Evolutionary conservation across 2,888 invertebrate species (phyloP).

Genomic region (Iphiclides podalirius): DNA sequence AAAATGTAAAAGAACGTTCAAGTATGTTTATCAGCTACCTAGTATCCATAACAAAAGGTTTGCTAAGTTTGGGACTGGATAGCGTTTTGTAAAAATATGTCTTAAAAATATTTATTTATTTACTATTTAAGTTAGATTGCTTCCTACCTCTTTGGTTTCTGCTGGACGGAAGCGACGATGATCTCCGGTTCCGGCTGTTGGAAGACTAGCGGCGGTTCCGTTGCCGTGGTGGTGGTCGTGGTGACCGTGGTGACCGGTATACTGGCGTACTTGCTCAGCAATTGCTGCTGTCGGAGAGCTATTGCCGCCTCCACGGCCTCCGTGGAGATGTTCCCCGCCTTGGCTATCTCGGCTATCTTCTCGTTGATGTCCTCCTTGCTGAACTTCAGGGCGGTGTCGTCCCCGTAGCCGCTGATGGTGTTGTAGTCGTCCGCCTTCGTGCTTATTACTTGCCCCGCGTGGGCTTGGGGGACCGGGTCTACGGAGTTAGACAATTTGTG

Average conservation of each 20-base stretch:
- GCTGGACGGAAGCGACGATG: slow-evolving; percentile 48
- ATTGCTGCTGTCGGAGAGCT: slow-evolving; percentile 84
- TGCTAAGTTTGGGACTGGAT: too few species aligned
- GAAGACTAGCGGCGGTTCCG: slow-evolving; percentile 50
- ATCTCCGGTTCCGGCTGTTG: slow-evolving; percentile 62
- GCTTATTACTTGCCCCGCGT: neutral
- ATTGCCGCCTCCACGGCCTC: slow-evolving; percentile 89
- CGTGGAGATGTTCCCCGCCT: slow-evolving; percentile 88
- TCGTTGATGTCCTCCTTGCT: slow-evolving; percentile 69
- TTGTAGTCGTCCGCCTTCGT: slow-evolving; percentile 59
- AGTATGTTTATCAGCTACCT: too few species aligned
- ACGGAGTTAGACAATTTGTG: slow-evolving; percentile 32
- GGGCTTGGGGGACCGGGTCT: slow-evolving; percentile 45
- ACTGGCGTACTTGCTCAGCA: slow-evolving; percentile 80
- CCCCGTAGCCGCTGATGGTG: slow-evolving; percentile 68
- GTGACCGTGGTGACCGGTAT: slow-evolving; percentile 68
- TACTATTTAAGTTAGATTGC: too few species aligned
- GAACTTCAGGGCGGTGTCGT: slow-evolving; percentile 62
- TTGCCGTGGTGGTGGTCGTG: slow-evolving; percentile 69
- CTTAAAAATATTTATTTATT: too few species aligned
- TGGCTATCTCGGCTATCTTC: slow-evolving; percentile 78
- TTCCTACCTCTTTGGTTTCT: slow-evolving; percentile 63
- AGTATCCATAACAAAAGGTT: too few species aligned
- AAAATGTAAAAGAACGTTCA: too few species aligned
- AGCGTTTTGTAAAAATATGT: too few species aligned